Evolutionary conservation across 2,113 vertebrate genomes (phyloP).

Genomic region (Regulus satrapa): DNA sequence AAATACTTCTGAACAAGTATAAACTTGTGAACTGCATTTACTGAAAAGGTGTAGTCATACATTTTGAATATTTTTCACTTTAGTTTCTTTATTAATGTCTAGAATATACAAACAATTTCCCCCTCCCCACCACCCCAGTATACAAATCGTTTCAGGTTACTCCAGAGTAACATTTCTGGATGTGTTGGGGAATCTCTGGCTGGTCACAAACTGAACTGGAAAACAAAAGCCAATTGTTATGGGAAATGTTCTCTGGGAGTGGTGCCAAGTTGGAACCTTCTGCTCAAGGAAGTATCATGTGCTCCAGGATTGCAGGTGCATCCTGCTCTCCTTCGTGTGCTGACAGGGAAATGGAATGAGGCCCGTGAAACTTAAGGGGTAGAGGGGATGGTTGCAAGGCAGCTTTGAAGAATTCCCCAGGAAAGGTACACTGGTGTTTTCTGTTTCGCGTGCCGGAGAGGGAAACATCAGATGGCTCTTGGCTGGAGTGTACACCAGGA

Average conservation of each 20-base stretch:
- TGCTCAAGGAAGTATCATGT: not conserved
- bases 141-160: not conserved
- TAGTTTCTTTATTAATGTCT: not conserved
- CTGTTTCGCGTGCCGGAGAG: not conserved
- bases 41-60: not conserved
- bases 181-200: not conserved
- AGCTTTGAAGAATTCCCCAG: not conserved
- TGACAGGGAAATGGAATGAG: not conserved
- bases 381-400: not conserved
- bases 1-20: not conserved
- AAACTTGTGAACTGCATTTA: not conserved
- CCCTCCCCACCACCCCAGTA: not conserved
- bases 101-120: not conserved
- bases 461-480: not conserved
- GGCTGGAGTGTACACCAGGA: not conserved
- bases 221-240: not conserved
- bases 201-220: not conserved
- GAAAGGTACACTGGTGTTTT: accelerated
- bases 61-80: not conserved
- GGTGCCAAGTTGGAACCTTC: not conserved
- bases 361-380: accelerated
- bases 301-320: not conserved
- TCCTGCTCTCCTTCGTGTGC: not conserved
- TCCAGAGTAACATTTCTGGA: not conserved
- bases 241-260: not conserved